phyloP scores from a whole-genome alignment of 2,888 invertebrate species.

The Nomada fucata region DNA sequence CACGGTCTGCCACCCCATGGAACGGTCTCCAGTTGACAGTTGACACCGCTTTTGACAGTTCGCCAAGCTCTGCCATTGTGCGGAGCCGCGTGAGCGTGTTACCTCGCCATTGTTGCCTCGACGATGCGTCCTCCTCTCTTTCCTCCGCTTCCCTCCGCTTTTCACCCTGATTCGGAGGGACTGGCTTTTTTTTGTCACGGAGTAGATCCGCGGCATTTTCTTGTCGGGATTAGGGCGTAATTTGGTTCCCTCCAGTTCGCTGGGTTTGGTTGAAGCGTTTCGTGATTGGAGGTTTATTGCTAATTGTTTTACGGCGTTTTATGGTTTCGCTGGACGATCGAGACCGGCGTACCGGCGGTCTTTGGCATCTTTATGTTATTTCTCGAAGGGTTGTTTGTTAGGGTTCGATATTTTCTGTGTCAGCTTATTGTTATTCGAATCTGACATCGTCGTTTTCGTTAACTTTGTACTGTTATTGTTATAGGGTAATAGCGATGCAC shows the following conservation, averaged over 20 bases:
- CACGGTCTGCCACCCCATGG: conserved; percentile 69
- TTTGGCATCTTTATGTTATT: too few relatives aligned
- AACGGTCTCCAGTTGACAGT: conserved; percentile 69
- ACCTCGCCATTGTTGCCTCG: conserved; percentile 76
- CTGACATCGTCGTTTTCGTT: too few relatives aligned
- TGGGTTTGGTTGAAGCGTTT: too few relatives aligned
- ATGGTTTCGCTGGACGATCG: too few relatives aligned
- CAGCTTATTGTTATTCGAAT: too few relatives aligned
- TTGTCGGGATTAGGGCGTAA: neutral
- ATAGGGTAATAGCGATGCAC: too few relatives aligned
- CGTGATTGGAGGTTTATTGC: too few relatives aligned
- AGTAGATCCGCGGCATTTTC: neutral
- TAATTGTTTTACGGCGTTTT: too few relatives aligned
- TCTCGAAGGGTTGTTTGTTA: too few relatives aligned
- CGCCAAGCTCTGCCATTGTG: conserved; percentile 79
- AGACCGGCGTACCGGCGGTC: too few relatives aligned
- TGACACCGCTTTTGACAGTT: conserved; percentile 83
- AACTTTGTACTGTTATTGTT: too few relatives aligned
- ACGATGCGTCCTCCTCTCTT: conserved; percentile 44
- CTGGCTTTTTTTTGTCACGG: neutral
- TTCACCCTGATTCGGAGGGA: neutral
- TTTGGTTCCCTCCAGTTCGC: neutral
- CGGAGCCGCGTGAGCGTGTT: conserved; percentile 80
- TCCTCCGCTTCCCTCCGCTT: conserved; percentile 20
- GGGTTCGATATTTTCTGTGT: too few relatives aligned